A percentile compares a stretch with the other conserved stretches of the same genome.
phyloP scores from a whole-genome alignment of 2,888 invertebrate species.

The Cantharis flavilabris region DNA sequence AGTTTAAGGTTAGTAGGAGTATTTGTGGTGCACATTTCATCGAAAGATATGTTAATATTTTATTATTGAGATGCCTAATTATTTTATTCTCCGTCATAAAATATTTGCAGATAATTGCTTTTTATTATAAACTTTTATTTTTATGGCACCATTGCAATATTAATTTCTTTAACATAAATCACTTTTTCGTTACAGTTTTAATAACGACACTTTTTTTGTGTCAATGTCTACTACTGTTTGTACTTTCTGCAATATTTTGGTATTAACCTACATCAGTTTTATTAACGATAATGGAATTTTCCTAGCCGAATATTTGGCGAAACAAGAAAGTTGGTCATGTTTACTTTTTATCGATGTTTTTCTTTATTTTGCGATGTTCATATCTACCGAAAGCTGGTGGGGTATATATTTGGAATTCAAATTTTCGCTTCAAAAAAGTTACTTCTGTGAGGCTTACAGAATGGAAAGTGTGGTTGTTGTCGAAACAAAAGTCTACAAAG shows the following conservation, averaged over 20 bases:
- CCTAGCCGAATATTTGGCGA: neutral
- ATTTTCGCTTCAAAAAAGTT: neutral
- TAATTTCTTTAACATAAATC: neutral
- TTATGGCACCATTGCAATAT: neutral
- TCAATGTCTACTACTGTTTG: neutral
- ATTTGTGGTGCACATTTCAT: neutral
- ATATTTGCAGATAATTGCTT: neutral
- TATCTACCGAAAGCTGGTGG: neutral
- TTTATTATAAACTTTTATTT: neutral
- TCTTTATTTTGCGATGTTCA: neutral
- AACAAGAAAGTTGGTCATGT: neutral
- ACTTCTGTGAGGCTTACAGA: neutral
- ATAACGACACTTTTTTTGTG: neutral
- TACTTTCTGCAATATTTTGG: neutral
- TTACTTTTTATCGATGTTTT: neutral
- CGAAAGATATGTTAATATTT: neutral
- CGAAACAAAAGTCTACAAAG: neutral
- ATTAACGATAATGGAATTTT: neutral
- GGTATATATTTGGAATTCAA: neutral
- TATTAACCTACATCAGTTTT: neutral
- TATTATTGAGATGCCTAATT: neutral
- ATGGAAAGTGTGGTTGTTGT: neutral
- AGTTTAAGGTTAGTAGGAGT: conserved; percentile 30
- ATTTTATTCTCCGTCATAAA: neutral
- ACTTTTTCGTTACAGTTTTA: neutral